Conservation (phyloP, 2,113 vertebrate species). For the Pelvicachromis taeniatus region DNA sequence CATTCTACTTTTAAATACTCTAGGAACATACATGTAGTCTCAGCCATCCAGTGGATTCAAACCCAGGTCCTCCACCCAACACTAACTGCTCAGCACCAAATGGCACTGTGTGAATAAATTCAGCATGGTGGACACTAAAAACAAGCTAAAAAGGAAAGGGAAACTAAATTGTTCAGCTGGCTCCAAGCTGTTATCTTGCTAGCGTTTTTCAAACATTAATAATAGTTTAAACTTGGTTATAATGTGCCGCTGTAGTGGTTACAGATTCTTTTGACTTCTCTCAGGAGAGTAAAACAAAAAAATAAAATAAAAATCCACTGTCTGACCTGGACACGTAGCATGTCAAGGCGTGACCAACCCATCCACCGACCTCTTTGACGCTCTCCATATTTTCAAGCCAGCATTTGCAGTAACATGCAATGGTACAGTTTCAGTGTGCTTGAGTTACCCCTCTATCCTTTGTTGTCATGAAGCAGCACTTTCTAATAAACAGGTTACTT, state of each 20-base stretch:
- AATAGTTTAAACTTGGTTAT: not conserved
- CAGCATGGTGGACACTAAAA: not conserved
- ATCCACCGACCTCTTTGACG: not conserved
- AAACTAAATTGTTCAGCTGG: not conserved
- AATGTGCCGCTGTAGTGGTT: not conserved
- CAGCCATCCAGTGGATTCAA: not conserved
- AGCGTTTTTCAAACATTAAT: not conserved
- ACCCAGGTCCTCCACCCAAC: not conserved
- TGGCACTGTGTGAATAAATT: not conserved
- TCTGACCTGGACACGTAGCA: not conserved
- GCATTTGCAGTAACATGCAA: not conserved
- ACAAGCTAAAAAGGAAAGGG: not conserved
- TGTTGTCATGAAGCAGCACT: constrained; percentile 12
- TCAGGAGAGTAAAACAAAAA: not conserved
- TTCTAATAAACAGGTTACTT: constrained; percentile 17
- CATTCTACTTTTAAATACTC: too few species aligned
- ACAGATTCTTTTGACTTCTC: not conserved
- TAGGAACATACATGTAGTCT: not conserved
- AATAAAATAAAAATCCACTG: not conserved
- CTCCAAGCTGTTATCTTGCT: not conserved
- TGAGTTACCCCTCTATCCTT: not conserved
- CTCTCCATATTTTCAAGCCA: not conserved
- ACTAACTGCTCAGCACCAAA: not conserved
- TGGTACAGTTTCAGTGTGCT: not conserved
- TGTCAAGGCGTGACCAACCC: not conserved